A percentile compares a stretch with the other conserved stretches of the same genome.
Evolutionary conservation across 2,888 invertebrate species (phyloP).

Genomic region (Polia nebulosa): DNA sequence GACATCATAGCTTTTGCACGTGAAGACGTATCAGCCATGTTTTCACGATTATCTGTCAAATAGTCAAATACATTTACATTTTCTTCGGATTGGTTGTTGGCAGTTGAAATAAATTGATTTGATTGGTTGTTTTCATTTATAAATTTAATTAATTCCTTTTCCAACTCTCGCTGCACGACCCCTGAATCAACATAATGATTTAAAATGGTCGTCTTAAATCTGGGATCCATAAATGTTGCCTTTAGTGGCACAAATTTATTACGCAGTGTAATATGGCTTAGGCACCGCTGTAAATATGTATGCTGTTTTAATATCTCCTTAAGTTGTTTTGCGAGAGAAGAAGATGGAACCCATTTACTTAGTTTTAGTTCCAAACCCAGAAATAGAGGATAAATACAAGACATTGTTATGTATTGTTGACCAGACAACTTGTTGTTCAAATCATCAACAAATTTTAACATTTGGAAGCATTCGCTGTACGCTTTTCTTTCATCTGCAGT

Average conservation of each 20-base stretch:
- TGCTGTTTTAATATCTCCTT: not conserved
- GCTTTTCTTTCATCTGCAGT: constrained; percentile 13
- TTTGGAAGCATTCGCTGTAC: not conserved
- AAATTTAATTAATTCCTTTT: not conserved
- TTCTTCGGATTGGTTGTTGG: not conserved
- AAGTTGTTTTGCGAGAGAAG: not conserved
- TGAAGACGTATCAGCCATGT: not conserved
- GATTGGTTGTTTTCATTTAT: not conserved
- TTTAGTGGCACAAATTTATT: too few species aligned
- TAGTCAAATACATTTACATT: not conserved
- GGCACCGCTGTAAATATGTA: too few species aligned
- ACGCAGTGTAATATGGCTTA: too few species aligned
- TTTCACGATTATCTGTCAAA: not conserved
- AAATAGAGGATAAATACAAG: not conserved
- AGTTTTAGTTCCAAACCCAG: not conserved
- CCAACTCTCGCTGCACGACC: not conserved
- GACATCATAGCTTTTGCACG: not conserved
- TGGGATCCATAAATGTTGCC: constrained; percentile 16
- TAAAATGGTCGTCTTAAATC: not conserved
- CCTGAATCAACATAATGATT: not conserved
- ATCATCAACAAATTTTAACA: constrained; percentile 7
- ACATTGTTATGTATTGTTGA: not conserved
- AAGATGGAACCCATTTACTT: not conserved
- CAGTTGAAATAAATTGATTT: not conserved
- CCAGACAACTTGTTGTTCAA: constrained; percentile 4